Base-by-base conservation (phyloP, 2,113 vertebrate species). In the Osmerus eperlanus region DNA sequence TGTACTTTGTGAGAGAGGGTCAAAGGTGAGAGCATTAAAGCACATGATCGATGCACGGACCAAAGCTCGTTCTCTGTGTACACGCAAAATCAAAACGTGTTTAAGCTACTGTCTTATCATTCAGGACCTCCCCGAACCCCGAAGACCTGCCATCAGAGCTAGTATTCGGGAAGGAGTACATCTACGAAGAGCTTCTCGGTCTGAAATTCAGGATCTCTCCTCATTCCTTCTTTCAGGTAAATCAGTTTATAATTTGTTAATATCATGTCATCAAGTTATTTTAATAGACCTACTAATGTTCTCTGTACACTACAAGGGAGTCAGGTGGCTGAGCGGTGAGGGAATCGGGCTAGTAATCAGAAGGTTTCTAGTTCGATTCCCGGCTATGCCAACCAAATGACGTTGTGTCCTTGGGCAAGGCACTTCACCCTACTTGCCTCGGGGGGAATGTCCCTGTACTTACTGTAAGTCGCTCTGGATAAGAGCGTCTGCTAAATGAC, bases 201-300 rank as follows among this genome's bases (percentile, higher is more conserved):
- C 84, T 99, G 1, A 93, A 91, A 65, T 99, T 99, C 81, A 91
- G 92, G 59, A 97, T 99, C 80, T 99, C 97, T 56, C 96, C 97
- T 41, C 94, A 98, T 58, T 97, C 97, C 0, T 99, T 99, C 86
- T 99, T 99, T 86, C 97, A 99, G 90, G 97, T 97, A 86, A 68
- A 65, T 54, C 6, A 3, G 2, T 41, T 54, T 55, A 32, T 14
- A 54, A 3, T 25, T 14, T 18, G 23, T 61, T 13, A 70, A n/a
- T 41, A n/a, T 23, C 19, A 52, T 59, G 3, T 47, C 15, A 32
- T 59, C 9, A 11, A 12, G 36, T 3, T 23, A n/a, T 21, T 41
- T 62, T 28, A 25, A 47, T 47, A 47, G 41, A 47, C 41, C 7
- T 9, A 21, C 21, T 21, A 21, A 47, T 4, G 41, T 47, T 47